These are phyloP conservation scores for Eonycteris spelaea DNA, from an alignment of 2,113 vertebrate genomes.

Conservation along the genomic window DNA sequence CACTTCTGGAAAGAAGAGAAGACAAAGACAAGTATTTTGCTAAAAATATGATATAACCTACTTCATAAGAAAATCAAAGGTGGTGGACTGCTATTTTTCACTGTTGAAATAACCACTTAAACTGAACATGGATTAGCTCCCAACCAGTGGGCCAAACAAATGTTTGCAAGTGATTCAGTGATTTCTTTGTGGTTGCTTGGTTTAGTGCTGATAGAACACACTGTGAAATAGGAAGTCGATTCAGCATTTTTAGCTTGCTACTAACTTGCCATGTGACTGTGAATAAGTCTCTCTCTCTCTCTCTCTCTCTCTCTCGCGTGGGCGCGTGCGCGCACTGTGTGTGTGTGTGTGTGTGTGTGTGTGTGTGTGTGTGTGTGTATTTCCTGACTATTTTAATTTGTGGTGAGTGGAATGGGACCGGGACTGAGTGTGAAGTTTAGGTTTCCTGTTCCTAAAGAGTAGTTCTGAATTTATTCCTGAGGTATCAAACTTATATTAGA, in stretches of 20 bases:
- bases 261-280: conserved; percentile 60
- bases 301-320: not conserved
- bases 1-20: not conserved
- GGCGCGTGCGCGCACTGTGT: no score
- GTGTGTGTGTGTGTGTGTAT: not conserved
- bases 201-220: conserved; percentile 20
- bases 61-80: not conserved
- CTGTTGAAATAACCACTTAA: not conserved
- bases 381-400: not conserved
- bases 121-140: not conserved
- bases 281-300: not conserved
- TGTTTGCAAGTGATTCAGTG: conserved; percentile 41
- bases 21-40: not conserved
- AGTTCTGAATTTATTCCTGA: not conserved
- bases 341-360: not conserved
- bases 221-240: conserved; percentile 64
- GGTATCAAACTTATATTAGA: not conserved
- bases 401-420: not conserved
- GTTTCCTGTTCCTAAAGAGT: not conserved
- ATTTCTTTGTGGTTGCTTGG: conserved; percentile 50
- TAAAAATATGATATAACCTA: not conserved
- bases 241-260: conserved; percentile 54
- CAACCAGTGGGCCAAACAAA: not conserved
- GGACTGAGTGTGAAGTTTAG: not conserved
- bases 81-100: not conserved